Conservation (phyloP, 2,888 invertebrate genomes). For the Erpobdella octoculata region DNA sequence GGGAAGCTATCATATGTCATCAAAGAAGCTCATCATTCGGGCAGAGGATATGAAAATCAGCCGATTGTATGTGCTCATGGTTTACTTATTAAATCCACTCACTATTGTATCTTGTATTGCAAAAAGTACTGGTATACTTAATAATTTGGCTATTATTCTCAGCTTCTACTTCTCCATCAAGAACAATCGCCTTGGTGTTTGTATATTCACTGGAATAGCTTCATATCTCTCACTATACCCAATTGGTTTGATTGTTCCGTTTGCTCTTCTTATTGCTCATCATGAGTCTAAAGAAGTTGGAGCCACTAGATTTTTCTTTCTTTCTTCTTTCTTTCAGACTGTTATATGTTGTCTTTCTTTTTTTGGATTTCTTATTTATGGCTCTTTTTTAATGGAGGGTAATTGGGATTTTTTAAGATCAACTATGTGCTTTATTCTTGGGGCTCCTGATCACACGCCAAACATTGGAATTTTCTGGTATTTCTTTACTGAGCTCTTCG, state of each 20-base stretch:
- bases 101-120: conserved; percentile 77
- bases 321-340: conserved; percentile 33
- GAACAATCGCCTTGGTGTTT: conserved; percentile 54
- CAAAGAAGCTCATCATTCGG: conserved; percentile 32
- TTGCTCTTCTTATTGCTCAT: conserved; percentile 63
- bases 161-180: conserved; percentile 66
- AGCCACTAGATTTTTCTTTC: background rate
- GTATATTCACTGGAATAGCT: conserved; percentile 67
- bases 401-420: conserved; percentile 57
- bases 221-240: conserved; percentile 71
- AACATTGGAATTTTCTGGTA: conserved; percentile 99
- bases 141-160: conserved; percentile 71
- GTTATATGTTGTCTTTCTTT: conserved; percentile 27
- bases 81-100: conserved; percentile 59
- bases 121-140: conserved; percentile 79
- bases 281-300: background rate
- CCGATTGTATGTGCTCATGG: conserved; percentile 33
- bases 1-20: conserved; percentile 23
- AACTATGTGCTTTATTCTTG: conserved; percentile 73
- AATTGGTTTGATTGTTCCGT: conserved; percentile 71
- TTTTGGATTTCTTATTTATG: conserved; percentile 58
- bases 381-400: conserved; percentile 60
- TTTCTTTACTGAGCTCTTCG: conserved; percentile 99
- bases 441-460: conserved; percentile 85
- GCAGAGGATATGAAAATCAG: conserved; percentile 21